Conservation (phyloP, 2,113 vertebrate genomes). For the Pelvicachromis taeniatus region DNA sequence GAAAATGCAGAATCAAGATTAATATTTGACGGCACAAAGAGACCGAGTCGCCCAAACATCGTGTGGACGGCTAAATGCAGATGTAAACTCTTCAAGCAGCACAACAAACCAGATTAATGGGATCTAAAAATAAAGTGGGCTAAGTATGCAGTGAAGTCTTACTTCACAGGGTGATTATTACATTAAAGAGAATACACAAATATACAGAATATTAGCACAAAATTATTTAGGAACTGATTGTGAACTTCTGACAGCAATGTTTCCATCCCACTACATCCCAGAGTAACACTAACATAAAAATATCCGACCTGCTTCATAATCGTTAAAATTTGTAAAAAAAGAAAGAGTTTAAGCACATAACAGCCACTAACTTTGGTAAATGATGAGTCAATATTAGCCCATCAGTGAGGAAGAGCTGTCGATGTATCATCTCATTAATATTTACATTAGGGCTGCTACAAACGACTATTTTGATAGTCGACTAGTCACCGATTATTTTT, state of each 20-base stretch:
- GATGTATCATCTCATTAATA: too few species aligned
- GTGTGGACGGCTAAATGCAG: background rate
- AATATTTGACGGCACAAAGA: background rate
- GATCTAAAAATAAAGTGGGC: background rate
- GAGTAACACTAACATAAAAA: too few species aligned
- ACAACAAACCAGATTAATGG: background rate
- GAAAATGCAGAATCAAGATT: background rate
- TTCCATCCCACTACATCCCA: background rate
- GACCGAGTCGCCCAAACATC: accelerated
- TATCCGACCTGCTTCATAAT: background rate
- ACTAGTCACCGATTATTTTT: too few species aligned
- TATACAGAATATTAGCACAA: background rate
- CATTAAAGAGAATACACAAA: background rate
- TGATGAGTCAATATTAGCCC: too few species aligned
- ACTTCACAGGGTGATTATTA: too few species aligned
- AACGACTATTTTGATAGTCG: too few species aligned
- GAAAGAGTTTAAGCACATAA: background rate
- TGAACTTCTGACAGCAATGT: background rate
- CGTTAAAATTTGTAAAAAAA: too few species aligned
- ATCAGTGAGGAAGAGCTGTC: too few species aligned
- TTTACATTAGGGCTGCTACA: too few species aligned
- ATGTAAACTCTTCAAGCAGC: background rate
- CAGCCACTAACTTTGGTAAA: too few species aligned
- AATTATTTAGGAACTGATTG: background rate
- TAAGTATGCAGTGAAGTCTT: background rate